Base-by-base conservation (phyloP, 2,888 invertebrate species). In the Dorcus parallelipipedus region DNA sequence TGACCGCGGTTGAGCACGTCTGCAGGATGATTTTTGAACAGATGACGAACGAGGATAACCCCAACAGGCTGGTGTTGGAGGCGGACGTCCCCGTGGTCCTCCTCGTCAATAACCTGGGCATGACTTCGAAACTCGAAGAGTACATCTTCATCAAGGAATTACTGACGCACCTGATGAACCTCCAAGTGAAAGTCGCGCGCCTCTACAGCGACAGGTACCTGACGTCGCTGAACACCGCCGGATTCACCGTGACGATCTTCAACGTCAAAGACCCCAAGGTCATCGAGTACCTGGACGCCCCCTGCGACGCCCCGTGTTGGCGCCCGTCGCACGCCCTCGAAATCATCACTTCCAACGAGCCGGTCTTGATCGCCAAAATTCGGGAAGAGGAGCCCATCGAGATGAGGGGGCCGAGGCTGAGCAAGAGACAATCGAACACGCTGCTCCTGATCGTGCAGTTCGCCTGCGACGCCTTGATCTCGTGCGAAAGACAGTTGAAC, bases 161-260 rank as follows among this genome's bases (percentile, higher is more conserved):
- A 3, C 20, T 77, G 2, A 64, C 67, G 38, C 69, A 72, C 43
- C 64, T 79, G 5, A 62, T 64, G 49, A 55, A 61, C 43, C 48
- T 59, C 10, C 61, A 70, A 14, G 59, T 73, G 10, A 61, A 59
- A 49, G 56, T 76, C 20, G 58, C 61, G 52, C 65, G 71, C 54
- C 53, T 73, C 39, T 78, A 74, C 53, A 61, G 60, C 23, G 86
- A 85, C 5, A 70, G 78, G 4, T 80, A 88, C 61, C 85, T 91
- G 78, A 90, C 92, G 0, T 91, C 92, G 0, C 74, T 93, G 48
- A 88, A 92, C 69, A 90, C 89, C 84, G 84, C 86, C 54, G 93
- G 93, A 6, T 81, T 92, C 66, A 89, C 90, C 64, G 80, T 95
- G 26, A 88, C 91, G 9, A 66, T 94, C 14, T 69, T 90, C 8